These are phyloP conservation scores for Philereme vetulata DNA, from an alignment of 2,888 invertebrate species.

Conservation along the genomic window DNA sequence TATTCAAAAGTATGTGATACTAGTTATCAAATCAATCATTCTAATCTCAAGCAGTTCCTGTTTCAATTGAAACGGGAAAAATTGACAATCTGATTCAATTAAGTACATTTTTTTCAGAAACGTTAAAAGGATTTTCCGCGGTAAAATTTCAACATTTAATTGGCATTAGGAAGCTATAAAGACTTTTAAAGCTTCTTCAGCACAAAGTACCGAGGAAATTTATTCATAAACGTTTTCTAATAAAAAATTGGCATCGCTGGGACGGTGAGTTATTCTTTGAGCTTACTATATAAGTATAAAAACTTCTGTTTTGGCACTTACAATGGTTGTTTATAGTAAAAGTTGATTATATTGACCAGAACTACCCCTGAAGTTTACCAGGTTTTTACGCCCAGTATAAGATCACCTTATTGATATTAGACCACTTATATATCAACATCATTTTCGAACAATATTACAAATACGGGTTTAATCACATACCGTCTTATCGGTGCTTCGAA, in stretches of 20 bases:
- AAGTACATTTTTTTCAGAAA: conserved; percentile 41
- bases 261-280: conserved; percentile 20
- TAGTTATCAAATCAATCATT: too few species aligned
- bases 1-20: too few species aligned
- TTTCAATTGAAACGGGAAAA: conserved; percentile 28
- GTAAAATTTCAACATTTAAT: conserved; percentile 34
- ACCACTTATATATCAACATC: too few species aligned
- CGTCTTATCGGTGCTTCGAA: too few species aligned
- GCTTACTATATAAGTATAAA: conserved; percentile 1
- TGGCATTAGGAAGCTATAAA: conserved; percentile 32
- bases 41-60: too few species aligned
- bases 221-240: conserved; percentile 29
- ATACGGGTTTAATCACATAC: too few species aligned
- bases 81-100: conserved; percentile 45
- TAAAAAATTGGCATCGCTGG: conserved; percentile 23
- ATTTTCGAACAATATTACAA: too few species aligned
- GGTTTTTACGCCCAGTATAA: too few species aligned
- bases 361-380: too few species aligned
- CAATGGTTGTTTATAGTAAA: background rate
- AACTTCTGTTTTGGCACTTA: background rate
- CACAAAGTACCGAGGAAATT: conserved; percentile 27
- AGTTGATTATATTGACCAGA: too few species aligned
- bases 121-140: conserved; percentile 27
- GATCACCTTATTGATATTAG: too few species aligned
- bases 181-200: conserved; percentile 22